Evolutionary conservation across 2,888 invertebrate genomes (phyloP).

Genomic region (Spilarctia lutea): DNA sequence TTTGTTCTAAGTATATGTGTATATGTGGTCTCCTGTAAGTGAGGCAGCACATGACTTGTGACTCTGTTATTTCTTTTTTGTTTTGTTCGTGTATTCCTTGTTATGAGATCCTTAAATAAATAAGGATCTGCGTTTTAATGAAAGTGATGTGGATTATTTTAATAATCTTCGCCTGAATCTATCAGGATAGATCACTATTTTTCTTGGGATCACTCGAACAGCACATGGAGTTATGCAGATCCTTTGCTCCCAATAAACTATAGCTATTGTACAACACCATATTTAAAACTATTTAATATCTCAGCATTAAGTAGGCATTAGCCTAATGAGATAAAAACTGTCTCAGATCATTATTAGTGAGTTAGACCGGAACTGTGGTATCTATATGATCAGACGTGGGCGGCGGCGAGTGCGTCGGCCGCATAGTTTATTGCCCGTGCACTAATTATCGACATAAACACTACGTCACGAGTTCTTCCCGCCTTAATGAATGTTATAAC

Average conservation of each 20-base stretch:
- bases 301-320: neutral
- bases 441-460: conserved; percentile 4
- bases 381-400: neutral
- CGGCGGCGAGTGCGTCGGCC: neutral
- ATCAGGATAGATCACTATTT: neutral
- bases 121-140: too few species aligned
- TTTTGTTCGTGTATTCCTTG: too few species aligned
- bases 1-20: too few species aligned
- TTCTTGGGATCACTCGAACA: neutral
- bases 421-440: neutral
- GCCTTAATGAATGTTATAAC: neutral
- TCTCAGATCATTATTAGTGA: neutral
- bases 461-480: neutral
- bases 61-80: too few species aligned
- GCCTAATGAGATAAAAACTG: neutral
- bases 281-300: neutral
- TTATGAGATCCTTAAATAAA: too few species aligned
- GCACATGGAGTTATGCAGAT: neutral
- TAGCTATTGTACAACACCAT: neutral
- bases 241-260: neutral
- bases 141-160: neutral
- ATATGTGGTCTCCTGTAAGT: too few species aligned
- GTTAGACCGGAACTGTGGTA: neutral
- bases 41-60: too few species aligned
- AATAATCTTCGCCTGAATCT: neutral